Evolutionary conservation across 2,888 invertebrate genomes (phyloP), one percentile per base, ranked within the genome.

Genomic region (Pyrrhosoma nymphula): DNA sequence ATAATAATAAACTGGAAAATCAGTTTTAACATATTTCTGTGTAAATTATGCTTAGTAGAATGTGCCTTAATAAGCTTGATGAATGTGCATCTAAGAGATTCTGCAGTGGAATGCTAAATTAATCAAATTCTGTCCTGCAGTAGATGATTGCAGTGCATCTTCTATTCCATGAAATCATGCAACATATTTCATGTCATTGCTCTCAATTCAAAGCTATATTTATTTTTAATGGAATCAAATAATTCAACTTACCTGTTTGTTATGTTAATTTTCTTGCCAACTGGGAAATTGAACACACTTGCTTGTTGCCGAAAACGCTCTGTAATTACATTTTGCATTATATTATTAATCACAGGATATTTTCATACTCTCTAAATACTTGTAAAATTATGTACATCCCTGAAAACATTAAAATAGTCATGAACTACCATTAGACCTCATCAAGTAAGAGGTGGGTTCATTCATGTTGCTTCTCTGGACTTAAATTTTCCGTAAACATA

Each of bases 11-110:
- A 93, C 93, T 93, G 93, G 93, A 93, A 93, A 93, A 93, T 93
- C 93, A 93, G 93, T 93, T 93, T 93, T 93, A 93, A 93, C 93
- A 93, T 93, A 93, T 35, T 93, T 93, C 69, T 93, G 89, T 93
- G 93, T 93, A 93, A 93, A 93, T 55, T 69, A 93, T 93, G 93
- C 93, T 93, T 93, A 26, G 93, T 93, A 93, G 93, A 93, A 93
- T 93, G 93, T 93, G 93, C 93, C 93, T 93, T 93, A 93, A 93
- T 63, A 69, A 93, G 93, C 93, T 93, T 93, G 69, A 75, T 93
- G 93, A 93, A 69, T 93, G 93, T 39, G 93, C 93, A 93, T 93
- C 26, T 93, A 69, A 63, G 47, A 60, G 69, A 47, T 93, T 63
- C 69, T 63, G 47, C 47, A 69, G n/a, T 55, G 35, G 93, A 93